A percentile compares a stretch with the other conserved stretches of the same genome.
Conservation (phyloP, 2,888 invertebrate genomes). For the Cosmorhoe ocellata region DNA sequence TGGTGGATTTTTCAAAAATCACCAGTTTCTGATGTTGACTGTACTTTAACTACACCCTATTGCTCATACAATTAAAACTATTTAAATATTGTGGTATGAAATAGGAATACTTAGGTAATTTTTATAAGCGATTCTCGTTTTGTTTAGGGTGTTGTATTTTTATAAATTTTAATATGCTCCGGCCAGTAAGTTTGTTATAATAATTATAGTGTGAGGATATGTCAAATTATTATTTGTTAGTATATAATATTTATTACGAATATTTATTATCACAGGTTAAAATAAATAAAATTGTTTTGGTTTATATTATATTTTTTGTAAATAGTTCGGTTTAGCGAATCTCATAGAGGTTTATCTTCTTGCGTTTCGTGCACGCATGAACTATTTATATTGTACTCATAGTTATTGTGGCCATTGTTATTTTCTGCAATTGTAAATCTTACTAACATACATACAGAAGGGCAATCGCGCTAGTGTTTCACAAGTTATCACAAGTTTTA, state of each 20-base stretch:
- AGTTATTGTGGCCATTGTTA: neutral
- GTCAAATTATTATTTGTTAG: neutral
- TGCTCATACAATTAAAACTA: too few species aligned
- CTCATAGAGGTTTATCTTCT: neutral
- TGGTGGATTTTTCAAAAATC: too few species aligned
- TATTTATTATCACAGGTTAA: neutral
- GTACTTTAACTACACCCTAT: too few species aligned
- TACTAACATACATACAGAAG: too few species aligned
- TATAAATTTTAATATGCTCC: conserved; percentile 12
- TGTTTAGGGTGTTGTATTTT: conserved; percentile 9
- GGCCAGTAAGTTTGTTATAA: conserved; percentile 16
- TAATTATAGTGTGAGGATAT: conserved; percentile 5
- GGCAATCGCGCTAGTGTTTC: too few species aligned
- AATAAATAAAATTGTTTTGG: too few species aligned
- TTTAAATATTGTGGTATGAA: neutral
- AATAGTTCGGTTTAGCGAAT: neutral
- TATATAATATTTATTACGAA: neutral
- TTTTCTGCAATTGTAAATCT: neutral
- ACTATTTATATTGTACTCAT: neutral
- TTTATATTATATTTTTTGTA: neutral
- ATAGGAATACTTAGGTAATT: neutral
- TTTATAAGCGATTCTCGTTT: neutral
- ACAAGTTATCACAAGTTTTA: too few species aligned
- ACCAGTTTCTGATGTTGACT: too few species aligned
- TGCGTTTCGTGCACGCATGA: neutral